Evolutionary conservation across 2,888 invertebrate species (phyloP).

Genomic region (Stictocephala bisonia): DNA sequence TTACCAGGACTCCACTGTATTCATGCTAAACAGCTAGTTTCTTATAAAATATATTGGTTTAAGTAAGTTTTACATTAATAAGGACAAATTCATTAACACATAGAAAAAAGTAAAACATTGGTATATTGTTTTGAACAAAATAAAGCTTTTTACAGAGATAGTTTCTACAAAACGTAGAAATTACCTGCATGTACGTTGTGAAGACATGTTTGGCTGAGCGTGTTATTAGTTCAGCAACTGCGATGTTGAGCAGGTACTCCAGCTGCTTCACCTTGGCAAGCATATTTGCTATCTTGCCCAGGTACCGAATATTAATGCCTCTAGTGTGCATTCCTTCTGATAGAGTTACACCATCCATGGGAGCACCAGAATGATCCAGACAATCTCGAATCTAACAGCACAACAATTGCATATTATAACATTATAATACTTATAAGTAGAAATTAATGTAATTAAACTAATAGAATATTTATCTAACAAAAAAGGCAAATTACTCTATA

Average conservation of each 20-base stretch:
- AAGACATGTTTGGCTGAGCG: conserved; percentile 95
- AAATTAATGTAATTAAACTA: neutral
- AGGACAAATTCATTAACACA: no score
- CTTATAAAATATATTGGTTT: no score
- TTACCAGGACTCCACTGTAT: no score
- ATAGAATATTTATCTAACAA: neutral
- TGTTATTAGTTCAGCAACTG: conserved; percentile 88
- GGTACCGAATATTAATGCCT: conserved; percentile 96
- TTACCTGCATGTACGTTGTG: conserved; percentile 86
- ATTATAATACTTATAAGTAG: neutral
- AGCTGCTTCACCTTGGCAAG: conserved; percentile 82
- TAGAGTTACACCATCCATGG: conserved; percentile 94
- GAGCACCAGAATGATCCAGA: conserved; percentile 90
- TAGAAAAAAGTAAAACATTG: no score
- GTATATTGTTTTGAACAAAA: no score
- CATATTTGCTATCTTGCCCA: conserved; percentile 90
- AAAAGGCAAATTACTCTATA: neutral
- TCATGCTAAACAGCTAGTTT: no score
- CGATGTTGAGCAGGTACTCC: conserved; percentile 89
- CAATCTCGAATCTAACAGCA: conserved; percentile 85
- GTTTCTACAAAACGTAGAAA: no score
- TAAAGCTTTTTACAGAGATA: no score
- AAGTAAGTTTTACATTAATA: no score
- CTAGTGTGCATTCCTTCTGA: conserved; percentile 94
- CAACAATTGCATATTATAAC: neutral